Percentiles rank a stretch among this genome's conserved stretches.
phyloP scores from a whole-genome alignment of 1,140 invertebrate species.

The Conus betulinus region DNA sequence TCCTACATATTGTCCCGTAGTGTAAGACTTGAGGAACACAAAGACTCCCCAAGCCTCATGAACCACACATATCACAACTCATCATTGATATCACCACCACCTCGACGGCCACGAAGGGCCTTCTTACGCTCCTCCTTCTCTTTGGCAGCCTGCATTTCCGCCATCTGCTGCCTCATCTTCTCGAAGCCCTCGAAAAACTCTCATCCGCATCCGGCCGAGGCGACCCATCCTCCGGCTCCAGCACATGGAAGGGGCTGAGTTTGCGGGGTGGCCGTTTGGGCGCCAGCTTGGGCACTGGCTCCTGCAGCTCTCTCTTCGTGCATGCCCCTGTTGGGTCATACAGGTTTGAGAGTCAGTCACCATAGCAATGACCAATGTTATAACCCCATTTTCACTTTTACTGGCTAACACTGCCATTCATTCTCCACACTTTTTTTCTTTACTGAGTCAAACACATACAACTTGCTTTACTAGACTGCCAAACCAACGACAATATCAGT shows the following conservation, averaged over 20 bases:
- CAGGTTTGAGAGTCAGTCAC: too few species aligned
- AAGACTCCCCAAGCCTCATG: too few species aligned
- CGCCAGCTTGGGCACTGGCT: background rate
- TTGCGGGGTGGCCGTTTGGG: background rate
- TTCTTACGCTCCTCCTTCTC: background rate
- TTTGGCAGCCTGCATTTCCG: background rate
- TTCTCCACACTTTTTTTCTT: too few species aligned
- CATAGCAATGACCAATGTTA: too few species aligned
- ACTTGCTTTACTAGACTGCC: too few species aligned
- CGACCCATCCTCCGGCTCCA: background rate
- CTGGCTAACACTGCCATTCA: too few species aligned
- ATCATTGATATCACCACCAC: background rate
- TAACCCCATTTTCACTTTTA: too few species aligned
- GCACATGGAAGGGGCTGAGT: background rate
- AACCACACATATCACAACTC: background rate
- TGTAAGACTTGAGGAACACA: too few species aligned
- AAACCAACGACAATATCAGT: too few species aligned
- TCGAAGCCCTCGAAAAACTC: background rate
- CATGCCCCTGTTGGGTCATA: background rate
- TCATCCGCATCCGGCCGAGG: background rate
- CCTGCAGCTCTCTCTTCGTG: background rate
- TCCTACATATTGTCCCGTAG: too few species aligned
- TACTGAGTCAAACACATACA: too few species aligned
- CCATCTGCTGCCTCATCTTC: background rate
- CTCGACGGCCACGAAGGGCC: background rate